phyloP scores from a whole-genome alignment of 2,797 vertebrate genomes.

The Emydoidea blandingii region DNA sequence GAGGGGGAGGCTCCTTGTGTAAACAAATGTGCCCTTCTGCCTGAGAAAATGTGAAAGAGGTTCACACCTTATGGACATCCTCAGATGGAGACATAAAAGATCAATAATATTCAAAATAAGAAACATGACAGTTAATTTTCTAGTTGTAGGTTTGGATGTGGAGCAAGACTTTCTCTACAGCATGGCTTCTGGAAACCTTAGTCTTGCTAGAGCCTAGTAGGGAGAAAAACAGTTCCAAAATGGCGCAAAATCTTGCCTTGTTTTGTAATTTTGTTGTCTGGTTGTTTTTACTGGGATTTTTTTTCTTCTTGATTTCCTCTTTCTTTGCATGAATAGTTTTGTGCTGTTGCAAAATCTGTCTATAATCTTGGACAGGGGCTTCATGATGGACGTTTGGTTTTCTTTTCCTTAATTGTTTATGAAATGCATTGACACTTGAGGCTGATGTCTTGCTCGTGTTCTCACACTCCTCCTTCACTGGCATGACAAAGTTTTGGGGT shows the following conservation, averaged over 20 bases:
- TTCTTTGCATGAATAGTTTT: not conserved
- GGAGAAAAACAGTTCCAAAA: no score
- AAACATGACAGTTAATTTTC: not conserved
- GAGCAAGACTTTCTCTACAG: not conserved
- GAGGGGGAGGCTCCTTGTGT: not conserved
- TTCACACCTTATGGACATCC: not conserved
- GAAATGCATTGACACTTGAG: slow-evolving; percentile 5
- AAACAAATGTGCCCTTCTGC: not conserved
- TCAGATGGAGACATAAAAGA: not conserved
- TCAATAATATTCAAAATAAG: no score
- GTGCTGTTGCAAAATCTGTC: not conserved
- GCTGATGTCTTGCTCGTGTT: not conserved
- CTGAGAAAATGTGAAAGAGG: not conserved
- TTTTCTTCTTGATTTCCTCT: not conserved
- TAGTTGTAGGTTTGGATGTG: not conserved
- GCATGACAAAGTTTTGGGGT: not conserved
- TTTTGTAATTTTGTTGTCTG: not conserved
- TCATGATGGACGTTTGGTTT: not conserved
- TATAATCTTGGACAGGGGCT: not conserved
- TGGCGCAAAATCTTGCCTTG: no score
- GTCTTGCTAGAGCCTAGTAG: no score
- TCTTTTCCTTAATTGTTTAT: slow-evolving; percentile 9
- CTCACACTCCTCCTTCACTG: not conserved
- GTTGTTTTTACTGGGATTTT: not conserved
- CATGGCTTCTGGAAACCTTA: no score